Evolutionary conservation across 2,113 vertebrate genomes (phyloP).

Genomic region (Sphaerodactylus townsendi): DNA sequence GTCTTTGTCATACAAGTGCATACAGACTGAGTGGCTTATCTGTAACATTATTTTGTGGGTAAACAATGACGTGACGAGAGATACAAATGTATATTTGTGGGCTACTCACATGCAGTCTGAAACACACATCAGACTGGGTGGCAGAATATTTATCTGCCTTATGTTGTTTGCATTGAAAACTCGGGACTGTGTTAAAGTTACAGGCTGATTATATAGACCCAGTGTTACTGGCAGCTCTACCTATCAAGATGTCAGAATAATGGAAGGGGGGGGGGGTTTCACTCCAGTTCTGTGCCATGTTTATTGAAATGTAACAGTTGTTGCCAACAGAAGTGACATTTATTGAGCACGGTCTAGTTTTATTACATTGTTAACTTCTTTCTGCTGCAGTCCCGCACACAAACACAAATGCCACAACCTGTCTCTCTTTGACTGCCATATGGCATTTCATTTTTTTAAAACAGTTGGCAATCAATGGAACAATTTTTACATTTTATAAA

Average conservation of each 20-base stretch:
- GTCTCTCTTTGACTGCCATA: not conserved
- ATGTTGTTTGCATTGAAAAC: not conserved
- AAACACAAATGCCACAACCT: not conserved
- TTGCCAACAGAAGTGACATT: not conserved
- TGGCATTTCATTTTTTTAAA: not conserved
- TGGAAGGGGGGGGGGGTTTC: not conserved
- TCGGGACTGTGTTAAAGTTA: not conserved
- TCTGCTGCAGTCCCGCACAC: not conserved
- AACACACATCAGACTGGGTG: not conserved
- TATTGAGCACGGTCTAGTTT: not conserved
- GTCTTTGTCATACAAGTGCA: not conserved
- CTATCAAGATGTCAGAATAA: no score
- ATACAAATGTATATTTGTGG: not conserved
- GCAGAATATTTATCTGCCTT: not conserved
- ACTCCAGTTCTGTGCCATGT: rapidly evolving
- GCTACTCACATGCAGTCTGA: no score
- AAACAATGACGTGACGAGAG: not conserved
- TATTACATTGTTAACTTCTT: not conserved
- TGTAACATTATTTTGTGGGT: not conserved
- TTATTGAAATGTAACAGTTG: not conserved
- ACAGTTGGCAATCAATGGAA: not conserved
- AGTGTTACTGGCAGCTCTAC: not conserved
- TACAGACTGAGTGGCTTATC: not conserved
- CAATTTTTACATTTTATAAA: not conserved
- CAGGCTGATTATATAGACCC: not conserved